Base-by-base conservation (phyloP, 1,140 invertebrate species). In the Lasaia peninsularis region DNA sequence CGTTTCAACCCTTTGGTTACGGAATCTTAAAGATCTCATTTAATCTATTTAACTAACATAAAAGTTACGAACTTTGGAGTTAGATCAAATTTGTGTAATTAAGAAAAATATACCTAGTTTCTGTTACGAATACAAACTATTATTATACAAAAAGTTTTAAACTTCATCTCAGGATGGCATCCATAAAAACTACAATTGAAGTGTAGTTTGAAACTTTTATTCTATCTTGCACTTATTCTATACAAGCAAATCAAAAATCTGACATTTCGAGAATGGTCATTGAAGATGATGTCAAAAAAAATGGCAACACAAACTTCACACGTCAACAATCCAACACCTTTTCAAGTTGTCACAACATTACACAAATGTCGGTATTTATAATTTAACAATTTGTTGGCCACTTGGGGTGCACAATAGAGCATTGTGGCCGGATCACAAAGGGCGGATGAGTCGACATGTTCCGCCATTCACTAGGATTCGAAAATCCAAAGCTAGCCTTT, bases 301-400 rank as follows among this genome's bases (percentile, higher is more conserved):
- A 3, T 28, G 24, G 24, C 37, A 48, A 21, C 40, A 20, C 40
- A 21, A 48, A 48, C 20, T 21, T 48, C 40, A 48, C 40, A 21
- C 20, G 16, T 5, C 11, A n/a, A 48, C 16, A 48, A 48, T 21
- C 16, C 40, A 28, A 58, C 34, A 58, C 34, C 49, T 52, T 58
- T 58, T 44, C 24, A 58, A 52, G 16, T 37, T 31, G 49, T 58
- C 40, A 50, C 50, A 51, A 63, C 52, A 62, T 57, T 62, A 58
- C 12, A 51, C 40, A 51, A 55, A 32, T 60, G 56, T 48, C 40
- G 20, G 40, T 48, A 48, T 48, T 48, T 48, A 48, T 48, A 48
- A 48, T 48, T 21, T 48, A 21, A 48, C 40, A 48, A 48, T 48
- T 16, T 52, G 14, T 31, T 28, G 48, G 34, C 24, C 52, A 34